Conservation (phyloP, 2,113 vertebrate genomes). For the Corythornis madagascariensis region DNA sequence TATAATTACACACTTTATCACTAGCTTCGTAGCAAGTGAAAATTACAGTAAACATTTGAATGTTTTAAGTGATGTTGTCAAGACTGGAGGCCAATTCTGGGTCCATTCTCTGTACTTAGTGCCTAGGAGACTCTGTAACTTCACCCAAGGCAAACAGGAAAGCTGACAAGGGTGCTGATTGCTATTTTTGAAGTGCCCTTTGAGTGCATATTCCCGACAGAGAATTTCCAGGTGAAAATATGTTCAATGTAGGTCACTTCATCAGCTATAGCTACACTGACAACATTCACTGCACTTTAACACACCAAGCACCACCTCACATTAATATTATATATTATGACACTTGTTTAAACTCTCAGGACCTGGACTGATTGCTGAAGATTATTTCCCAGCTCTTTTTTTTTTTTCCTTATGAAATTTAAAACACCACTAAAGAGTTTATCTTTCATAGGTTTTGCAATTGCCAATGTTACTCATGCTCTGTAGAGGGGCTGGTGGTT, state of each 20-base stretch:
- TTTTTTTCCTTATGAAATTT: neutral
- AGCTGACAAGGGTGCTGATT: neutral
- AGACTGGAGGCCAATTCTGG: neutral
- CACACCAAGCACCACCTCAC: neutral
- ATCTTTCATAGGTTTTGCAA: neutral
- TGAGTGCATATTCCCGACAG: neutral
- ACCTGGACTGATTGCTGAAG: neutral
- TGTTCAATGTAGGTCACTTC: neutral
- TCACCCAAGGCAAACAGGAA: neutral
- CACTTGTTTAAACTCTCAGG: neutral
- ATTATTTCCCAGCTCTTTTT: neutral
- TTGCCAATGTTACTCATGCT: neutral
- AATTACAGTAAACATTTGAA: slow-evolving; percentile 10
- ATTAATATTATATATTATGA: neutral
- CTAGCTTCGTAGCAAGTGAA: neutral
- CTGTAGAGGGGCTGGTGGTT: neutral
- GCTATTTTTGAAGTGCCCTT: neutral
- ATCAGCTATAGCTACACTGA: neutral
- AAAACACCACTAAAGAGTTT: neutral
- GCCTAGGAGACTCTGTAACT: neutral
- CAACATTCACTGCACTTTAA: neutral
- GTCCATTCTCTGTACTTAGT: neutral
- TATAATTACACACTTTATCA: neutral
- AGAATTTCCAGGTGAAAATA: neutral
- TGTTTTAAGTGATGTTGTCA: neutral